These are phyloP conservation scores for Meloidogyne exigua DNA, from an alignment of 1,140 invertebrate genomes.

Conservation along the genomic window DNA sequence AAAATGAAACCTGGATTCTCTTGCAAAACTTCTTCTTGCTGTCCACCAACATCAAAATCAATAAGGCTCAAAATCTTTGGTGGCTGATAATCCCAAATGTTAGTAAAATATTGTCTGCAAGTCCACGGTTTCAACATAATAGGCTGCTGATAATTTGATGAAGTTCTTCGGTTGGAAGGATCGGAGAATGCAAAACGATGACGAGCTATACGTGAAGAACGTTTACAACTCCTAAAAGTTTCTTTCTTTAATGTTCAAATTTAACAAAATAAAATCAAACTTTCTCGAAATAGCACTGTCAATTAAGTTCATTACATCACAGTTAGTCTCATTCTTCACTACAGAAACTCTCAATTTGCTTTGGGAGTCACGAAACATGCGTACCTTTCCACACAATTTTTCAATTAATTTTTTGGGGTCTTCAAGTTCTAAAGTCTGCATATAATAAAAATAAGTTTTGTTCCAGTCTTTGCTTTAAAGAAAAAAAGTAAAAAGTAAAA, in stretches of 20 bases:
- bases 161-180: background rate
- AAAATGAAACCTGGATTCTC: background rate
- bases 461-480: background rate
- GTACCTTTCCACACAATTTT: background rate
- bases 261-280: background rate
- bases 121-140: background rate
- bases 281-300: background rate
- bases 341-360: background rate
- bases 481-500: background rate
- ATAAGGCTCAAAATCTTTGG: background rate
- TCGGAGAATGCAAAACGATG: background rate
- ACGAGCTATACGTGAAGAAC: background rate
- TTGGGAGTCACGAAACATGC: background rate
- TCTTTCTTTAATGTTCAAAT: background rate
- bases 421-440: background rate
- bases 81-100: background rate
- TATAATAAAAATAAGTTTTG: background rate
- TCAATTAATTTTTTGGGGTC: slow-evolving; percentile 1
- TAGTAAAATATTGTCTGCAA: background rate
- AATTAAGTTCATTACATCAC: background rate
- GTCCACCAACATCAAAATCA: background rate
- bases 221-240: background rate
- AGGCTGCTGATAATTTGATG: background rate
- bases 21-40: background rate
- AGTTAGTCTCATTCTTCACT: background rate